Conservation (phyloP, 2,113 vertebrate genomes). For the Egretta garzetta region DNA sequence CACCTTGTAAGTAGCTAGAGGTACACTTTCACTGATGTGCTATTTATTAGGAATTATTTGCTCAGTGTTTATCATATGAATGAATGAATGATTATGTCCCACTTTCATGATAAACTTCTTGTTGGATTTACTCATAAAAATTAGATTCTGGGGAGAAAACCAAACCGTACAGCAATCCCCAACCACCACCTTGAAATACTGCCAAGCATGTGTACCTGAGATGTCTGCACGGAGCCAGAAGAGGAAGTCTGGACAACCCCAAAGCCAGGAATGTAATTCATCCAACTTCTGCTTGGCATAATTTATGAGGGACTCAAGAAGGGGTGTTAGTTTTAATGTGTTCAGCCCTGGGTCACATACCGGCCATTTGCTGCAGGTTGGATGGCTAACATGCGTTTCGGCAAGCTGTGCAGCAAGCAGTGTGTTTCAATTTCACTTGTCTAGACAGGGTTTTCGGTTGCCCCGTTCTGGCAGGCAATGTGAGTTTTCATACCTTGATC, state of each 20-base stretch:
- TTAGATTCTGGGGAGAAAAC: neutral
- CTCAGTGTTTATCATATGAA: neutral
- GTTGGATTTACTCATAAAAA: neutral
- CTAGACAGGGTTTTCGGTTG: conserved; percentile 52
- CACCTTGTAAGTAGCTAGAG: neutral
- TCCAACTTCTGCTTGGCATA: neutral
- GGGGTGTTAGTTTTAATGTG: neutral
- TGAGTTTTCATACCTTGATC: conserved; percentile 51
- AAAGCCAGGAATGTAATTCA: neutral
- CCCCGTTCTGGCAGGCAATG: conserved; percentile 4
- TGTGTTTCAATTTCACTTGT: conserved; percentile 48
- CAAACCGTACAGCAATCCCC: neutral
- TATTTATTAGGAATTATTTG: neutral
- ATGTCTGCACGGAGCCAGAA: neutral
- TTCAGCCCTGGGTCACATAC: neutral
- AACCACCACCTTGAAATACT: neutral
- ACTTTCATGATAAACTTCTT: neutral
- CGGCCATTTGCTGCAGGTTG: neutral
- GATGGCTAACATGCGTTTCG: neutral
- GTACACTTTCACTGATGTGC: neutral
- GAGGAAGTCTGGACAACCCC: neutral
- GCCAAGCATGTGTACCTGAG: neutral
- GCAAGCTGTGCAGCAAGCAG: conserved; percentile 8
- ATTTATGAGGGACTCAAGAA: neutral
- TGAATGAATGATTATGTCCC: neutral